phyloP scores from a whole-genome alignment of 2,888 invertebrate genomes.

The Nymphalis urticae region DNA sequence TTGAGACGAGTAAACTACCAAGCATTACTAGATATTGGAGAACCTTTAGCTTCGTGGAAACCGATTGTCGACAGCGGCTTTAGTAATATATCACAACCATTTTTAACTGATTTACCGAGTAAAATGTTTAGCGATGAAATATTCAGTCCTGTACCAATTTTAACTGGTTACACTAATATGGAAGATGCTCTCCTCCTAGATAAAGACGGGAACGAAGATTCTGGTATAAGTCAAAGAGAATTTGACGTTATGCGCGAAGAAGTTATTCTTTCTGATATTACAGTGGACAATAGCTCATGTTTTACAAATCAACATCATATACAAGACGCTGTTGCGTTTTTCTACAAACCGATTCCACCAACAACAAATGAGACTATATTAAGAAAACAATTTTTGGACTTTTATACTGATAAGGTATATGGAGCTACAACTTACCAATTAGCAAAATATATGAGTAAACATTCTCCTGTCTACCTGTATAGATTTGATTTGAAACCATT shows the following conservation, averaged over 20 bases:
- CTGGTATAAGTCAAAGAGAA: constrained; percentile 81
- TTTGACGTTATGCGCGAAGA: constrained; percentile 85
- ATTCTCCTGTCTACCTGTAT: constrained; percentile 85
- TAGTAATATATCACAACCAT: constrained; percentile 84
- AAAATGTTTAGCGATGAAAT: constrained; percentile 83
- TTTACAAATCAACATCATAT: constrained; percentile 85
- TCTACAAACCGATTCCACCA: constrained; percentile 86
- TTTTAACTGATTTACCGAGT: constrained; percentile 85
- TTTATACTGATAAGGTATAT: constrained; percentile 88
- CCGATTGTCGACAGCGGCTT: constrained; percentile 88
- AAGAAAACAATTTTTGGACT: constrained; percentile 85
- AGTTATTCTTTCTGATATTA: constrained; percentile 83
- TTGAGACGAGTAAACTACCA: constrained; percentile 83
- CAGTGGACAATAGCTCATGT: constrained; percentile 79
- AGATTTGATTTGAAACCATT: constrained; percentile 88
- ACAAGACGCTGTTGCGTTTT: constrained; percentile 88
- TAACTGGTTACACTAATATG: constrained; percentile 91
- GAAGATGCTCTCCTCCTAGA: constrained; percentile 87
- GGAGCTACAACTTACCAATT: constrained; percentile 86
- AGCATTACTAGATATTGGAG: constrained; percentile 83
- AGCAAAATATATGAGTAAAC: constrained; percentile 84
- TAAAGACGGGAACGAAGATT: constrained; percentile 72
- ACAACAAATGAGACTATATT: constrained; percentile 82
- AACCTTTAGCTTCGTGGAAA: constrained; percentile 85
- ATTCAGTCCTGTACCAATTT: constrained; percentile 85